Conservation (phyloP, 2,888 invertebrate genomes). For the Tigriopus californicus region DNA sequence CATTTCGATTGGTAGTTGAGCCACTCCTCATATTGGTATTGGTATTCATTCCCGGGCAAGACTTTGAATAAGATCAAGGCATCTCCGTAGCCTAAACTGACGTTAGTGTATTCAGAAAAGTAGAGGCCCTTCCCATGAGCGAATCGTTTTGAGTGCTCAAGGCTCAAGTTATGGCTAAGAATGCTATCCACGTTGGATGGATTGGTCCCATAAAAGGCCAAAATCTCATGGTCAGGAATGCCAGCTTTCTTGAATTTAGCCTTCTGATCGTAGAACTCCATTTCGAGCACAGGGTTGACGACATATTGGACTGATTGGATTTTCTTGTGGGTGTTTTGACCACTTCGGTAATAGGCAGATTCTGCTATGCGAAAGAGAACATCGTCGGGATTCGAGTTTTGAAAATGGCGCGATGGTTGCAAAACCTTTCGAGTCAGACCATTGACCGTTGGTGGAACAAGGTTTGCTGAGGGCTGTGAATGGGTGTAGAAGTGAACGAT, state of each 20-base stretch:
- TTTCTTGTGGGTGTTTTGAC: not conserved
- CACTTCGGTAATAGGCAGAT: not conserved
- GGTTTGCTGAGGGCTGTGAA: not conserved
- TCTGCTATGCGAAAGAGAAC: not conserved
- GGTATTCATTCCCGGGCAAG: not conserved
- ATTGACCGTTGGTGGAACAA: no score
- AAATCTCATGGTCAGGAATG: not conserved
- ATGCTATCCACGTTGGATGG: not conserved
- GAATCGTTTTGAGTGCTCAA: not conserved
- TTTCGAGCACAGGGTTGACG: not conserved
- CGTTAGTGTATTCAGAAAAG: not conserved
- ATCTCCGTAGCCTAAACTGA: not conserved
- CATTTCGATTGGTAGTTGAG: no score
- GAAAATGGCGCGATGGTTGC: no score
- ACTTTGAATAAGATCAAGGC: not conserved
- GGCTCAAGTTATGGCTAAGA: not conserved
- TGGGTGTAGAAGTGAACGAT: not conserved
- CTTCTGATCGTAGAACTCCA: not conserved
- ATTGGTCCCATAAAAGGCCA: not conserved
- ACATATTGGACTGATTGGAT: not conserved
- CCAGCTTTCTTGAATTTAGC: not conserved
- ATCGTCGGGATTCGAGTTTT: not conserved
- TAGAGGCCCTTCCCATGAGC: not conserved
- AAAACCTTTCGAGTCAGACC: not conserved
- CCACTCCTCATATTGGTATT: no score